Evolutionary conservation across 2,797 vertebrate species (phyloP), one percentile per base, ranked within the genome.

Genomic region (Nannoperca australis): DNA sequence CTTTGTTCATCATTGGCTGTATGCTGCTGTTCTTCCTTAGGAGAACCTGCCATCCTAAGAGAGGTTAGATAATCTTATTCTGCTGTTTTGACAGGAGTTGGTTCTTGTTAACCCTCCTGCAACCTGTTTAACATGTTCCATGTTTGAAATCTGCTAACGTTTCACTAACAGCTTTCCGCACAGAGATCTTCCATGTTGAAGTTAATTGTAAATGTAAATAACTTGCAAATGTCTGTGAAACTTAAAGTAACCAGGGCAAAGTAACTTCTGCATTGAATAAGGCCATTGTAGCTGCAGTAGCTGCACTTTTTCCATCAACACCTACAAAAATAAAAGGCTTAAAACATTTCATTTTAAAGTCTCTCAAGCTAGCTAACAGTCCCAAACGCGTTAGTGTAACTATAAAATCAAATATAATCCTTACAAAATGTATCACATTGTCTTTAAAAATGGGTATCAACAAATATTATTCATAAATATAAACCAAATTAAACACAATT

Each of bases 11-110:
- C 90, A 97, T 99, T 40, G 71, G 95, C 85, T 95, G 91, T 56
- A 95, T 98, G 94, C 79, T 94, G 84, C 86, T 97, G 87, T 90
- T 98, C 74, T 93, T 97, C 80, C 70, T 99, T 63, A 96, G 95
- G 95, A 97, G 94, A 94, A 96, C 90, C 78, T 99, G 96, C 75
- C 95, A 95, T 86, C 96, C 97, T 8, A 94, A 94, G 75, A 96
- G 94, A 97, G 97, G 98, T 99, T 38, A 71, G 78, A 62, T 12
- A 4, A 40, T 58, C 5, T 44, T 51, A 20, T 49, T 53, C 18
- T 55, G 18, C 51, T 59, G 30, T 32, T 62, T 56, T 70, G 40
- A 60, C 17, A 20, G 1, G 34, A 15, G 12, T 51, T 6, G 18
- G 11, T 15, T 45, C 4, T 1, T 49, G 14, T 36, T 15, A 15